A percentile compares a stretch with the other conserved stretches of the same genome.
These are phyloP conservation scores for Mactromeris polynyma DNA, from an alignment of 2,888 invertebrate genomes.

Conservation along the genomic window DNA sequence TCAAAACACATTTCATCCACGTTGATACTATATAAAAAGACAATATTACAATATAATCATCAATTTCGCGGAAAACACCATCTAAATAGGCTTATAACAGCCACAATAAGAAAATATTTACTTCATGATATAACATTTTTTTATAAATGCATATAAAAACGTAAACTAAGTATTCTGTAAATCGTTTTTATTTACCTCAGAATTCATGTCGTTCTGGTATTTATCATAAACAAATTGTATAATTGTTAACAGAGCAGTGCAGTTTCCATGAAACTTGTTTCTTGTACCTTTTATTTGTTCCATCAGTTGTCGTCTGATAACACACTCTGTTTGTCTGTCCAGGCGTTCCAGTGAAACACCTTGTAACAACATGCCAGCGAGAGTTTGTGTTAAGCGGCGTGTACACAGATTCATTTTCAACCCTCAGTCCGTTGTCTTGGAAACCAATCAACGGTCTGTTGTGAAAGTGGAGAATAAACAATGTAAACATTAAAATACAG, in stretches of 20 bases:
- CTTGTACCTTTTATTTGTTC: slow-evolving; percentile 22
- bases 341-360: slow-evolving; percentile 15
- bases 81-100: neutral
- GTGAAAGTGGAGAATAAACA: neutral
- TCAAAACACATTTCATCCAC: slow-evolving; percentile 51
- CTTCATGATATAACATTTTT: too few species aligned
- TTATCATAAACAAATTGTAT: too few species aligned
- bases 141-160: too few species aligned
- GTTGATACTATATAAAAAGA: slow-evolving; percentile 41
- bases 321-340: slow-evolving; percentile 33
- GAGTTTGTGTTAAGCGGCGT: neutral
- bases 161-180: too few species aligned
- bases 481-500: neutral
- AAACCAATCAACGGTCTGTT: slow-evolving; percentile 36
- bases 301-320: slow-evolving; percentile 38
- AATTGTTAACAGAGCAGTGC: too few species aligned
- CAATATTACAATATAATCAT: neutral
- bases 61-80: neutral
- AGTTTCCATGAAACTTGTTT: too few species aligned
- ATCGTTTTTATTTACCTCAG: too few species aligned
- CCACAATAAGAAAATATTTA: too few species aligned
- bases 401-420: neutral
- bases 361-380: neutral
- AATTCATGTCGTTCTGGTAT: too few species aligned
- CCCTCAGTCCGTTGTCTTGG: slow-evolving; percentile 17